Percentiles rank a stretch among this genome's conserved stretches.
Conservation (phyloP, 1,140 invertebrate genomes). For the Solen grandis region DNA sequence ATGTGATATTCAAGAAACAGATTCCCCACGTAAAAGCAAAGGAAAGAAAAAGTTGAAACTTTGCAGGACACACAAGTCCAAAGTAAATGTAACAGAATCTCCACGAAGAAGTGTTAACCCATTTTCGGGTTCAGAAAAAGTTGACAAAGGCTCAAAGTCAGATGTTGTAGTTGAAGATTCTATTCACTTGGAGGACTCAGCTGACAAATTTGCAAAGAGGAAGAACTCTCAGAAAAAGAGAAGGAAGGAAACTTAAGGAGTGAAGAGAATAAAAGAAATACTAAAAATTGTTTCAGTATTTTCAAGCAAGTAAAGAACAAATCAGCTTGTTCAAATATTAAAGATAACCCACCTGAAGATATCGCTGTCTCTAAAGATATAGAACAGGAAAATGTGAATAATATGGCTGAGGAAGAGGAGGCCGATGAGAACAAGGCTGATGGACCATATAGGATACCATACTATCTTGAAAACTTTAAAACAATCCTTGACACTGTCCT, state of each 20-base stretch:
- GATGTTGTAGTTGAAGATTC: too few species aligned
- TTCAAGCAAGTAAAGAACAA: background rate
- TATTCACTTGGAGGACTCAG: too few species aligned
- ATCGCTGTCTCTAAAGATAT: too few species aligned
- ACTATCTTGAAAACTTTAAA: conserved; percentile 81
- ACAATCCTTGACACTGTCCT: conserved; percentile 79
- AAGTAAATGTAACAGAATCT: too few species aligned
- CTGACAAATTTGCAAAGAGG: background rate
- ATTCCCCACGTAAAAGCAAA: too few species aligned
- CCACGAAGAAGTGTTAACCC: too few species aligned
- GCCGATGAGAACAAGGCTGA: background rate
- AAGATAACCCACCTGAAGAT: background rate
- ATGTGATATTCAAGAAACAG: too few species aligned
- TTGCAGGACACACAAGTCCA: too few species aligned
- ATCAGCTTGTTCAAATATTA: background rate
- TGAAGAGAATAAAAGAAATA: background rate
- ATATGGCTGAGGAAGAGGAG: background rate
- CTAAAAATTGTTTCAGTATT: background rate
- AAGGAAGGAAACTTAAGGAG: background rate
- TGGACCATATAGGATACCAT: conserved; percentile 72
- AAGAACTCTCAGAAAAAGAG: background rate
- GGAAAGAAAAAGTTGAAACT: too few species aligned
- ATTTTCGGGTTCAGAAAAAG: too few species aligned
- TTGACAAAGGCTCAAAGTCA: too few species aligned
- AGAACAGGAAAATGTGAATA: background rate